Evolutionary conservation across 2,888 invertebrate genomes (phyloP), one percentile per base, ranked within the genome.

Genomic region (Baronia brevicornis): DNA sequence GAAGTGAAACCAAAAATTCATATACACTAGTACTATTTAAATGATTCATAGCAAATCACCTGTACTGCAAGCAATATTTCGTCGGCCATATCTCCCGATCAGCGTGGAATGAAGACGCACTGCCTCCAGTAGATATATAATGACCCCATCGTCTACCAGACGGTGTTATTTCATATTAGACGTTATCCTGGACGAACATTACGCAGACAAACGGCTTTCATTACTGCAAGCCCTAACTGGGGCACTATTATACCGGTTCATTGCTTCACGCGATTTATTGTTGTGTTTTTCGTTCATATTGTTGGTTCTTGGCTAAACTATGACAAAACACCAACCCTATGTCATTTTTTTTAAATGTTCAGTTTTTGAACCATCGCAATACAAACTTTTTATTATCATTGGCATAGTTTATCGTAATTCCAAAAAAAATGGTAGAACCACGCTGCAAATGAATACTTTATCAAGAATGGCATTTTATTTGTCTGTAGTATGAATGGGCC

Each of bases 111-210:
- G 48, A 47, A 51, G 52, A 51, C 46, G 34, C 47, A 52, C 43
- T 21, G 34, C 54, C 54, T 42, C 38, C 49, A 11, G 22, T 24
- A 56, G 55, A 51, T 55, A 60, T 65, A 58, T 69, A 68, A 74
- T 66, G 69, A 66, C 58, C 56, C 58, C 46, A 64, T 65, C 60
- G 60, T 53, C 46, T 44, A 22, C 11, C 26, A 57, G 54, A 51
- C 47, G 60, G 60, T 67, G 64, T 70, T 75, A 75, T 70, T 70
- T 74, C 72, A 75, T 75, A 72, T 74, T 69, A 70, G 62, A 65
- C 63, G 65, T 54, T 73, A 74, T 72, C 70, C 71, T 57, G 52
- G 48, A 60, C 58, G 60, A 51, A 72, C 78, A 73, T 77, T 77
- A 73, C 62, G 47, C 51, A 61, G 72, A 77, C 67, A 70, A 69